Base-by-base conservation (phyloP, 2,113 vertebrate species). In the Numida meleagris region DNA sequence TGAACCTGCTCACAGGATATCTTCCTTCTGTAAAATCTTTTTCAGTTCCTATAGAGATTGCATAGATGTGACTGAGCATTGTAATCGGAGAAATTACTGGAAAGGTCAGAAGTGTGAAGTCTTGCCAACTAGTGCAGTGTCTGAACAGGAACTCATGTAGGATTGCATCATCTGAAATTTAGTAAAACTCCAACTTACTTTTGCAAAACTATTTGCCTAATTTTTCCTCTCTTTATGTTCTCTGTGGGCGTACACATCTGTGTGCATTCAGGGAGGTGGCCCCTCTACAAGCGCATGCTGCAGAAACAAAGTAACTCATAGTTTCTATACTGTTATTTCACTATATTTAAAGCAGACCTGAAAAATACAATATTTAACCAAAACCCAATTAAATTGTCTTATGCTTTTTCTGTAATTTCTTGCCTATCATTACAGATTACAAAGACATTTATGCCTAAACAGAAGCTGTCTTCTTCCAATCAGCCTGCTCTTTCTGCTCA, bases 381-480 rank as follows among this genome's bases (percentile, higher is more conserved):
- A 94, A 97, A 93, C 78, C 77, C 86, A 90, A 79, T 87, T 82
- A 92, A 95, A 94, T 88, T 89, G 48, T 94, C 78, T 94, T 90
- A 57, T 62, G 75, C 81, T 88, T 96, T 81, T 93, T 92, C 91
- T 91, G 89, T 80, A 83, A 77, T 90, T 96, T 89, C 63, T 85
- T 94, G 89, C 77, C 86, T 88, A 82, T 93, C 96, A 36, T 89
- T 94, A 86, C 81, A 94, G 92, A 96, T 97, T 97, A 97, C 94
- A 94, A 97, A 96, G 96, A 92, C 94, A 95, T 97, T 90, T 97
- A 81, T 95, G 92, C 90, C 94, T 96, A 96, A 96, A 96, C 96
- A 97, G 96, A 97, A 97, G 96, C 94, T 96, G 89, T 96, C 96
- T 97, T 95, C 96, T 96, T 96, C 95, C 96, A 96, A 96, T 97